Conservation (phyloP, 2,888 invertebrate genomes). For the Fragum fragum region DNA sequence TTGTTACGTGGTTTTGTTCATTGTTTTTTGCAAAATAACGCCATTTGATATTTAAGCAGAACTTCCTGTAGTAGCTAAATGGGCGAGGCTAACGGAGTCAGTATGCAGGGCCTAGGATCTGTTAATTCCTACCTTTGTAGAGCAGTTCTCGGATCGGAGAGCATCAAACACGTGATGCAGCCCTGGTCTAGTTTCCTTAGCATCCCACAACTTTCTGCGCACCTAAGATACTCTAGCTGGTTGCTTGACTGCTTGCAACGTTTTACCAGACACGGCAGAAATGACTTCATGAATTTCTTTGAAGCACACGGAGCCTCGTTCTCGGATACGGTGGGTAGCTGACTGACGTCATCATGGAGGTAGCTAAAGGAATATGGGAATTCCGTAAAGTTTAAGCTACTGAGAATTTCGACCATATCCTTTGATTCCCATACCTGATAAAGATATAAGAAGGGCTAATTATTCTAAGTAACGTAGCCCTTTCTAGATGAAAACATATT, state of each 20-base stretch:
- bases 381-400: background rate
- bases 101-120: no score
- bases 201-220: slow-evolving; percentile 42
- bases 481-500: no score
- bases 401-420: slow-evolving; percentile 53
- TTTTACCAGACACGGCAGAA: slow-evolving; percentile 40
- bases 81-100: no score
- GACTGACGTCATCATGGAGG: slow-evolving; percentile 43
- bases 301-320: slow-evolving; percentile 47
- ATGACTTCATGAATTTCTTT: slow-evolving; percentile 26
- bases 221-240: slow-evolving; percentile 35
- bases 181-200: slow-evolving; percentile 52
- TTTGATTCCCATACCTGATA: slow-evolving; percentile 62
- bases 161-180: slow-evolving; percentile 64
- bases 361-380: slow-evolving; percentile 63
- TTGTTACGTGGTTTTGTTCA: no score
- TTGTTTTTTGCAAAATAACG: no score
- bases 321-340: slow-evolving; percentile 12
- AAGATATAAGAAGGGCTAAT: no score
- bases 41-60: no score
- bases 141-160: slow-evolving; percentile 33
- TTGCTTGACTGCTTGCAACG: slow-evolving; percentile 25
- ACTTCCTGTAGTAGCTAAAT: no score
- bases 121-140: background rate
- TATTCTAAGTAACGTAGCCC: no score